Evolutionary conservation across 2,888 invertebrate genomes (phyloP).

Genomic region (Odontocolon sp.): DNA sequence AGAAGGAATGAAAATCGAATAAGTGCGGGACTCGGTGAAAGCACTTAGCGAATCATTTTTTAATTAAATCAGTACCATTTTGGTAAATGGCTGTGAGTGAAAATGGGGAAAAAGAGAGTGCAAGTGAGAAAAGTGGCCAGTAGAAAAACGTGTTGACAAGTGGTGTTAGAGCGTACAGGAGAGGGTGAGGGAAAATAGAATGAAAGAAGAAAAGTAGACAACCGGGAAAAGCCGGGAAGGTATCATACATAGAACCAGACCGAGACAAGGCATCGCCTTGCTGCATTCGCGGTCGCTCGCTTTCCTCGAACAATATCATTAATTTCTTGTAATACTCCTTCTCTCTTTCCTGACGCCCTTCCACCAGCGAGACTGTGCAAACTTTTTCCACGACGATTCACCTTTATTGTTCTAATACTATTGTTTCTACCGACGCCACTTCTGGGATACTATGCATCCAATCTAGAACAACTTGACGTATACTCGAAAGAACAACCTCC

Average conservation of each 20-base stretch:
- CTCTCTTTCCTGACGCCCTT: not conserved
- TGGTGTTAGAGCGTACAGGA: constrained; percentile 11
- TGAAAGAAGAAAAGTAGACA: not conserved
- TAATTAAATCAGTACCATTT: constrained; percentile 73
- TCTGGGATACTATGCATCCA: not conserved
- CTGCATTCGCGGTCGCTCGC: constrained; percentile 21
- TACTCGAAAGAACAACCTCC: not conserved
- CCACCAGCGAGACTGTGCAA: not conserved
- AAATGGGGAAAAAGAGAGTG: constrained; percentile 19
- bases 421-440: not conserved
- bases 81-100: constrained; percentile 39
- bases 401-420: not conserved
- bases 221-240: constrained; percentile 8
- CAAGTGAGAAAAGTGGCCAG: constrained; percentile 23
- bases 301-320: constrained; percentile 53
- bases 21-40: constrained; percentile 53
- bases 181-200: constrained; percentile 27
- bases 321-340: constrained; percentile 39
- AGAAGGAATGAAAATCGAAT: constrained; percentile 26
- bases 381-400: not conserved
- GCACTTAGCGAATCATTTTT: constrained; percentile 78
- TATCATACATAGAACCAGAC: constrained; percentile 25
- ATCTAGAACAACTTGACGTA: not conserved
- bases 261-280: constrained; percentile 26
- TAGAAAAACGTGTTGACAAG: constrained; percentile 68